Conservation (phyloP, 2,797 vertebrate species). For the Menidia menidia region DNA sequence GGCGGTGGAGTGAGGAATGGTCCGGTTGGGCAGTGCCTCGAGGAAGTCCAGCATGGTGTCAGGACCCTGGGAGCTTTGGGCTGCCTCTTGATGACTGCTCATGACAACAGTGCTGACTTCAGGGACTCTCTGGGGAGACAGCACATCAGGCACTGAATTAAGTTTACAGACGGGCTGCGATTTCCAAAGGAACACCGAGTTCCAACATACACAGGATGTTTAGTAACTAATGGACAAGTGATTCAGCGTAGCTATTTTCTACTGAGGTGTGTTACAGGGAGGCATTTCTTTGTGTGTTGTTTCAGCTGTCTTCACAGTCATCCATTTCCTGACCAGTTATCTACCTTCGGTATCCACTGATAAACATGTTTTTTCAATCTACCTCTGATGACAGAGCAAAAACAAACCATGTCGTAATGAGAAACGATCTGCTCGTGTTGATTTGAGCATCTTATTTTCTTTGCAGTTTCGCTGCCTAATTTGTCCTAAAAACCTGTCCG, state of each 20-base stretch:
- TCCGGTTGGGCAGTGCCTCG: constrained; percentile 79
- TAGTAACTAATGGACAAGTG: constrained; percentile 45
- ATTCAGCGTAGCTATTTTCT: constrained; percentile 45
- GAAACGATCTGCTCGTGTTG: constrained; percentile 58
- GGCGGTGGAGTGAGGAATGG: constrained; percentile 82
- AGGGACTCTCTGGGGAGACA: constrained; percentile 75
- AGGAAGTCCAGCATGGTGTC: constrained; percentile 73
- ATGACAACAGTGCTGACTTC: constrained; percentile 79
- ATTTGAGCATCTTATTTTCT: constrained; percentile 46
- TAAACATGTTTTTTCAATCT: constrained; percentile 62
- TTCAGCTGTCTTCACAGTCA: constrained; percentile 63
- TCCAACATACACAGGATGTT: constrained; percentile 62
- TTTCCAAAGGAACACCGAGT: constrained; percentile 23
- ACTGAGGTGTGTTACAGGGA: constrained; percentile 51
- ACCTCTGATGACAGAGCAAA: constrained; percentile 30
- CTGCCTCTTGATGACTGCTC: constrained; percentile 63
- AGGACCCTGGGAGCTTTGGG: constrained; percentile 53
- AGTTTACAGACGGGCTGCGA: constrained; percentile 35
- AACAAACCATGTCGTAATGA: constrained; percentile 55
- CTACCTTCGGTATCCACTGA: constrained; percentile 56
- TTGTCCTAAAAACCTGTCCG: constrained; percentile 10
- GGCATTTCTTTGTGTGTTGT: constrained; percentile 46
- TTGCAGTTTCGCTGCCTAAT: constrained; percentile 20
- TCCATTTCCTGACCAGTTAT: constrained; percentile 45
- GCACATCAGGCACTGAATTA: constrained; percentile 37